Evolutionary conservation across 2,888 invertebrate species (phyloP).

Genomic region (Mayetiola destructor): DNA sequence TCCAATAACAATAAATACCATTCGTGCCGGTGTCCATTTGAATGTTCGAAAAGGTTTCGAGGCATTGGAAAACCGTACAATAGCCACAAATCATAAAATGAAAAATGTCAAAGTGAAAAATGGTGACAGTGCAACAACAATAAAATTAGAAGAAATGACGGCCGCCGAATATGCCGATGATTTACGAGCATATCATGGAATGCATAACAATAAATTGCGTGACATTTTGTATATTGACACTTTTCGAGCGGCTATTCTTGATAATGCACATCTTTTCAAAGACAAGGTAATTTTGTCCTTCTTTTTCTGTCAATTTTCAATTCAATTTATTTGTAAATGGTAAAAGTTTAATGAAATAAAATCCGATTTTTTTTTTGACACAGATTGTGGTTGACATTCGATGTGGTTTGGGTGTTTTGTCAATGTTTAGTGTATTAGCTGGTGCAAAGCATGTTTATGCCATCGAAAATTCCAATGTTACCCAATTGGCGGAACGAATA

Average conservation of each 20-base stretch:
- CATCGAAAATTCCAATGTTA: neutral
- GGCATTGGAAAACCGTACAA: neutral
- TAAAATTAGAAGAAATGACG: neutral
- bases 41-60: neutral
- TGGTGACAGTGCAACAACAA: neutral
- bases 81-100: no score
- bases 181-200: neutral
- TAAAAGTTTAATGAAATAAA: neutral
- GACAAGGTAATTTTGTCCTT: no score
- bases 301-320: no score
- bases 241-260: neutral
- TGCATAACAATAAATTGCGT: neutral
- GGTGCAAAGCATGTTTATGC: conserved; percentile 9
- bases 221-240: neutral
- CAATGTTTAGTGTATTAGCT: neutral
- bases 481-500: neutral
- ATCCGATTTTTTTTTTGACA: neutral
- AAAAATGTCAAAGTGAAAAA: neutral
- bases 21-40: neutral
- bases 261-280: conserved; percentile 5
- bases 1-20: neutral
- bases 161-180: neutral
- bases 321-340: neutral
- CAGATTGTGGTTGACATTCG: conserved; percentile 5
- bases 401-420: neutral